These are phyloP conservation scores for Drosophila bocki DNA, from an alignment of 1,140 invertebrate species.

Conservation along the genomic window DNA sequence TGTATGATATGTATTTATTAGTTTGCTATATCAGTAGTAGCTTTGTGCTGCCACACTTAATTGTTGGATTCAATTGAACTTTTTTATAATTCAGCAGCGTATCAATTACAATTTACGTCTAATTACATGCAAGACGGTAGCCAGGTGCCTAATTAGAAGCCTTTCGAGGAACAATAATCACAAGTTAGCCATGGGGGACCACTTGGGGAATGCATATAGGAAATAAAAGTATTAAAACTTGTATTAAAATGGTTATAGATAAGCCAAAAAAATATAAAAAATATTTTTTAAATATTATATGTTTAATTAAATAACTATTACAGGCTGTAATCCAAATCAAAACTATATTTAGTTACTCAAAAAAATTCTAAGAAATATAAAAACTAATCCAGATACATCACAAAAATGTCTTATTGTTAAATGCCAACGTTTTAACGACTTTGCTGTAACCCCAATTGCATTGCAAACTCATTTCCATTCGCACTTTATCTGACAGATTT, in stretches of 20 bases:
- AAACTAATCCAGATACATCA: neutral
- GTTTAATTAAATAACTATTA: no score
- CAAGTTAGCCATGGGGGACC: constrained; percentile 12
- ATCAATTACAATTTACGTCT: constrained; percentile 53
- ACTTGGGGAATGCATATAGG: constrained; percentile 4
- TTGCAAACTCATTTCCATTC: constrained; percentile 51
- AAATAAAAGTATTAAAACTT: neutral
- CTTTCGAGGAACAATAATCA: constrained; percentile 44
- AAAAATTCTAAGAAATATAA: neutral
- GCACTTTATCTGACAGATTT: constrained; percentile 53
- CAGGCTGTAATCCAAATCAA: no score
- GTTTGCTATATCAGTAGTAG: constrained; percentile 7
- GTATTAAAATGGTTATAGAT: neutral
- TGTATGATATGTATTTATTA: constrained; percentile 57
- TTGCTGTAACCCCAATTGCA: constrained; percentile 15
- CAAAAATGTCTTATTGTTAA: neutral
- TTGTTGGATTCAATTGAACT: constrained; percentile 52
- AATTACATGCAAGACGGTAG: constrained; percentile 50
- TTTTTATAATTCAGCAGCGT: constrained; percentile 38
- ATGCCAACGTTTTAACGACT: neutral
- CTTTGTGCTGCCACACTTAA: constrained; percentile 31
- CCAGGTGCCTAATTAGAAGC: constrained; percentile 51
- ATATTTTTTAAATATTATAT: no score
- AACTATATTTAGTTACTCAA: neutral
- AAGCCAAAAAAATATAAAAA: neutral